Percentiles rank a stretch among this genome's conserved stretches.
These are phyloP conservation scores for Alouatta palliata DNA, from an alignment of 2,113 vertebrate genomes.

Conservation along the genomic window DNA sequence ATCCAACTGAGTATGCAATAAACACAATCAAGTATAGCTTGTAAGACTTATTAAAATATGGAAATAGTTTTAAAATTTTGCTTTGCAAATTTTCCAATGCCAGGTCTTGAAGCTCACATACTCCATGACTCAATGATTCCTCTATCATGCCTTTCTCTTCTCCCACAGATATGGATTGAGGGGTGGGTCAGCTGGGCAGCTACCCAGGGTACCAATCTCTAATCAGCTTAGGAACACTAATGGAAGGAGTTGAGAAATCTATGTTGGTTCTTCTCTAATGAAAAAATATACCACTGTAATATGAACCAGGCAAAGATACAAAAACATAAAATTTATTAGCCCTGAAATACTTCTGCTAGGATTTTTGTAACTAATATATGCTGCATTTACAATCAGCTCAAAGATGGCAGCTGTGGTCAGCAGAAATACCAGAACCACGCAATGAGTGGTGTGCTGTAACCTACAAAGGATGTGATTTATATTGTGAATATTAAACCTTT, in stretches of 20 bases:
- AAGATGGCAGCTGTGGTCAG: neutral
- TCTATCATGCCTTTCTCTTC: neutral
- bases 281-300: neutral
- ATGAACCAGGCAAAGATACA: neutral
- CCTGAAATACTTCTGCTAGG: neutral
- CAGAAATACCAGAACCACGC: neutral
- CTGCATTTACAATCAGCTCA: neutral
- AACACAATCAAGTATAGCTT: neutral
- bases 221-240: neutral
- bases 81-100: neutral
- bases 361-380: neutral
- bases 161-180: neutral
- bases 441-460: conserved; percentile 12
- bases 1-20: neutral
- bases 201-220: too few species aligned
- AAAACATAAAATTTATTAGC: neutral
- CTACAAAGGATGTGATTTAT: conserved; percentile 61
- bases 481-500: conserved; percentile 27
- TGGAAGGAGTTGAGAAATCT: neutral
- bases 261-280: neutral
- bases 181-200: neutral
- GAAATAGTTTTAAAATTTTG: neutral
- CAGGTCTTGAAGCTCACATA: neutral
- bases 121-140: neutral
- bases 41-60: neutral